Evolutionary conservation across 1,140 invertebrate genomes (phyloP).

Genomic region (Physella acuta): DNA sequence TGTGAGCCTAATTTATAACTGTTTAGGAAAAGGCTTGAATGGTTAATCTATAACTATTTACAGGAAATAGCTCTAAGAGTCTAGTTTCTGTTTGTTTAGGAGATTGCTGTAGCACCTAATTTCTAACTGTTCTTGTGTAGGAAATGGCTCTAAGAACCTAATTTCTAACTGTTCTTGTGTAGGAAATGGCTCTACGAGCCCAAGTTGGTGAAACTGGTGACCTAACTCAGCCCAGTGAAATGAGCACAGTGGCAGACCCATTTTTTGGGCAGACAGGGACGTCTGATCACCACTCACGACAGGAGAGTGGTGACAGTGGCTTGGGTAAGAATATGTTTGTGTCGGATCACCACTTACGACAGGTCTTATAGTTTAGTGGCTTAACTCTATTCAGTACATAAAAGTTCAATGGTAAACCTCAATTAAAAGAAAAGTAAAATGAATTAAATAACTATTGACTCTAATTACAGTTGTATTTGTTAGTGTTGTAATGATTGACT

Average conservation of each 20-base stretch:
- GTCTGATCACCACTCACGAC: conserved; percentile 77
- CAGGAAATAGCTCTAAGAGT: not conserved
- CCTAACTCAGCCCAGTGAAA: conserved; percentile 33
- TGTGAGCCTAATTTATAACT: no score
- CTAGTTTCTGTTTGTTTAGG: no score
- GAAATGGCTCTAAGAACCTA: no score
- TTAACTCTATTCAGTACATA: no score
- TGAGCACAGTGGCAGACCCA: conserved; percentile 67
- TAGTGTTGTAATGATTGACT: conserved; percentile 13
- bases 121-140: no score
- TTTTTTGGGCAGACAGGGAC: conserved; percentile 72
- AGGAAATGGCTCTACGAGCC: conserved; percentile 28
- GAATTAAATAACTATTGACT: no score
- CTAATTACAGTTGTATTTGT: not conserved
- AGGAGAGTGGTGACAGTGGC: conserved; percentile 91
- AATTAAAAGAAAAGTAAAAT: no score
- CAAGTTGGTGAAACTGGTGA: conserved; percentile 17
- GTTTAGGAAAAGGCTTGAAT: not conserved
- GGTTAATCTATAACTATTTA: not conserved
- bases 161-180: not conserved
- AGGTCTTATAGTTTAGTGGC: no score
- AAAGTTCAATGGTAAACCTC: no score
- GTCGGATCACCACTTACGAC: no score
- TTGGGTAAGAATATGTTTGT: conserved; percentile 71
- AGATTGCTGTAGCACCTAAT: no score